A percentile compares a stretch with the other conserved stretches of the same genome.
These are phyloP conservation scores for Andrena praecox DNA, from an alignment of 2,888 invertebrate species.

Conservation along the genomic window DNA sequence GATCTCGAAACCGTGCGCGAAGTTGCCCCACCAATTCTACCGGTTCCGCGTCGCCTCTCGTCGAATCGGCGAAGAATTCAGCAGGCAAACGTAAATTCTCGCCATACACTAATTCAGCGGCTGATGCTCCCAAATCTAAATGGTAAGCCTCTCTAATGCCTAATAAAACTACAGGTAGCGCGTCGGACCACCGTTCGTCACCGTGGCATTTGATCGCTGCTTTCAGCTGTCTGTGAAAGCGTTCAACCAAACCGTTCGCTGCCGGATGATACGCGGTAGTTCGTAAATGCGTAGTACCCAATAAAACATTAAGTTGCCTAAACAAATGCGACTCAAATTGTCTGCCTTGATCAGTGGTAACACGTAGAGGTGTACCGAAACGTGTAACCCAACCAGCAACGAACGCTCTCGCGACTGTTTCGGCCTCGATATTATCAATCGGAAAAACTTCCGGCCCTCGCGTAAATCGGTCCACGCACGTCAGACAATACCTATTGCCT, in stretches of 20 bases:
- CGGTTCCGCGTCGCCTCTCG: neutral
- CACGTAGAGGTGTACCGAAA: conserved; percentile 50
- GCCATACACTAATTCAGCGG: conserved; percentile 70
- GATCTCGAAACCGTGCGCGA: neutral
- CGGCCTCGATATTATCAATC: conserved; percentile 43
- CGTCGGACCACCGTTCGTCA: conserved; percentile 61
- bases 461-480: conserved; percentile 74
- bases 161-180: conserved; percentile 66
- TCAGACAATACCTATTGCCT: conserved; percentile 76
- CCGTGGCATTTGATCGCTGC: neutral
- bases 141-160: conserved; percentile 68
- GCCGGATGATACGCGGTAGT: too few relatives aligned
- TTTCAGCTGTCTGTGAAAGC: conserved; percentile 64
- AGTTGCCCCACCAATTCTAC: neutral
- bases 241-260: conserved; percentile 46
- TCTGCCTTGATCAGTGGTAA: conserved; percentile 66
- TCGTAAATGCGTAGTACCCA: neutral
- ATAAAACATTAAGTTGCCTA: conserved; percentile 13
- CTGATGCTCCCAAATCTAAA: conserved; percentile 68
- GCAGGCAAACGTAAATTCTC: conserved; percentile 66
- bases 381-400: conserved; percentile 48
- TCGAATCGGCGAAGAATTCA: conserved; percentile 60
- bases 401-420: conserved; percentile 52
- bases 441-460: conserved; percentile 66
- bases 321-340: conserved; percentile 67